phyloP scores from a whole-genome alignment of 2,888 invertebrate species.

The Phaonia tiefii region DNA sequence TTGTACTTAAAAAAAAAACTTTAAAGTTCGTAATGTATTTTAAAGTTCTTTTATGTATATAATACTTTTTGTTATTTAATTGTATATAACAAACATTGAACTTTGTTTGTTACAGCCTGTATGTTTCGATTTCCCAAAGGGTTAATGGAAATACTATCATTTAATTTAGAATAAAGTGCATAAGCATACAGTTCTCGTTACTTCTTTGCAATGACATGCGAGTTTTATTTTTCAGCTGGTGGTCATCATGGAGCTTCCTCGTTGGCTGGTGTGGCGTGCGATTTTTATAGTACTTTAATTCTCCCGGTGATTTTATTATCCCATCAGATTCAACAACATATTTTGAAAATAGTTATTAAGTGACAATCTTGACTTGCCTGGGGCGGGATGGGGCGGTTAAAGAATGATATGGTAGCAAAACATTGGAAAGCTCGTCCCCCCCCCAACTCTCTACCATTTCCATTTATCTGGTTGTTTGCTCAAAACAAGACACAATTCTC shows the following conservation, averaged over 20 bases:
- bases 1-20: too few species aligned
- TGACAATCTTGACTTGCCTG: conserved; percentile 15
- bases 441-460: neutral
- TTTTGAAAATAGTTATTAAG: conserved; percentile 48
- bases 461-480: conserved; percentile 1
- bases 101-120: too few species aligned
- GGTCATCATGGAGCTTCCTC: neutral
- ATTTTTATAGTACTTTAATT: conserved; percentile 13
- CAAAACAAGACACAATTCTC: conserved; percentile 29
- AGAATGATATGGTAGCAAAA: neutral
- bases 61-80: too few species aligned
- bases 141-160: conserved; percentile 13
- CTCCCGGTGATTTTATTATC: conserved; percentile 22
- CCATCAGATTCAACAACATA: conserved; percentile 15
- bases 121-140: neutral
- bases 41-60: too few species aligned
- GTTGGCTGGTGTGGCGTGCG: conserved; percentile 24
- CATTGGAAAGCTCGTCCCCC: neutral
- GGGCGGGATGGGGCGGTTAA: neutral
- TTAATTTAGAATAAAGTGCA: conserved; percentile 7
- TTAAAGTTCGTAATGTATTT: too few species aligned
- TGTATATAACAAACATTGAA: too few species aligned
- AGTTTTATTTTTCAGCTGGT: neutral
- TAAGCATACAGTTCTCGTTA: neutral
- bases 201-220: neutral